phyloP scores from a whole-genome alignment of 2,797 vertebrate genomes.

The Notolepis coatsorum region DNA sequence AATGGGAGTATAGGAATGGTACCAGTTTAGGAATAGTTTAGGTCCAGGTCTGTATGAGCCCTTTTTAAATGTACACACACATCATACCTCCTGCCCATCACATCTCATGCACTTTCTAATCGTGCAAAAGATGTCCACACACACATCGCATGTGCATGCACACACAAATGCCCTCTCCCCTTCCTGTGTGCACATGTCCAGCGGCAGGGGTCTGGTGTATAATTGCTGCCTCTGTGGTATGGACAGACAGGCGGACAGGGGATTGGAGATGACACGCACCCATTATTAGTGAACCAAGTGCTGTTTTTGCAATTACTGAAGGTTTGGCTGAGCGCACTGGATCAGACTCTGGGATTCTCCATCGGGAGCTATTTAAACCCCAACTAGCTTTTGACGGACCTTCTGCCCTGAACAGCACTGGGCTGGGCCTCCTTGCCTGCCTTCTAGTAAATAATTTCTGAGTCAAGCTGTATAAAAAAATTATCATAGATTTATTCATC shows the following conservation, averaged over 20 bases:
- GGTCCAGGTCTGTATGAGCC: no score
- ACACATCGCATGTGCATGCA: slow-evolving; percentile 11
- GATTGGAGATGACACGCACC: slow-evolving; percentile 83
- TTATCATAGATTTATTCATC: no score
- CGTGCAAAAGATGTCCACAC: slow-evolving; percentile 24
- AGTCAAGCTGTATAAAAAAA: no score
- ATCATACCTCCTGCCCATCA: no score
- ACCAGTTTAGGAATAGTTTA: no score
- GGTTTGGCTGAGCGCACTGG: slow-evolving; percentile 81
- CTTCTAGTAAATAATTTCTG: no score
- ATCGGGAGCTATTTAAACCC: slow-evolving; percentile 76
- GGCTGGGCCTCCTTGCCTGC: slow-evolving; percentile 46
- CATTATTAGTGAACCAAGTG: slow-evolving; percentile 83
- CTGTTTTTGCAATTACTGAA: slow-evolving; percentile 83
- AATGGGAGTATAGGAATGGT: no score
- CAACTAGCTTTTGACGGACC: slow-evolving; percentile 69
- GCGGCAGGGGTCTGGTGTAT: slow-evolving; percentile 67
- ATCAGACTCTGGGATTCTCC: slow-evolving; percentile 71
- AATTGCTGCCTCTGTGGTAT: slow-evolving; percentile 78
- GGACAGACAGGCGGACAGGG: slow-evolving; percentile 75
- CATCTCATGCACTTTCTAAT: slow-evolving; percentile 51
- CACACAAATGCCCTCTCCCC: slow-evolving; percentile 53
- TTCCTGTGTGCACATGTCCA: slow-evolving; percentile 65
- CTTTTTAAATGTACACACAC: no score
- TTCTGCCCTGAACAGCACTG: slow-evolving; percentile 40